These are phyloP conservation scores for Brachymystax lenok DNA, from an alignment of 2,797 vertebrate species.

Conservation along the genomic window DNA sequence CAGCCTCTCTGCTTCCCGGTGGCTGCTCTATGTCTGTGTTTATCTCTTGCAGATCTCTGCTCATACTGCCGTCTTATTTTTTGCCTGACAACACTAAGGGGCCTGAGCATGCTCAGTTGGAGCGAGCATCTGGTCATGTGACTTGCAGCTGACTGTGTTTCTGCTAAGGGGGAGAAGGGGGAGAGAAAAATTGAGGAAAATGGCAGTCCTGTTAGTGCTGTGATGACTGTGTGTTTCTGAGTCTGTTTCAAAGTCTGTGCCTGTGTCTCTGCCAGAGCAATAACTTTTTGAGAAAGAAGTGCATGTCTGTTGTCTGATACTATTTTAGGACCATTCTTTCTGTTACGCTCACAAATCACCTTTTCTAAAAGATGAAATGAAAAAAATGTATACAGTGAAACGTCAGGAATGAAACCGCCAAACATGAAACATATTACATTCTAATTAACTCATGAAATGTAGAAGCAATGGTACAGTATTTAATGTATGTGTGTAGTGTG, in stretches of 20 bases:
- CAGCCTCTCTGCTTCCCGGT: slow-evolving; percentile 44
- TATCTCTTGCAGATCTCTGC: slow-evolving; percentile 81
- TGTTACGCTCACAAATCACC: not conserved
- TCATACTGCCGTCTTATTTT: slow-evolving; percentile 76
- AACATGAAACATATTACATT: not conserved
- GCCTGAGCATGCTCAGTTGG: slow-evolving; percentile 80
- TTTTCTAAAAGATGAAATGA: not conserved
- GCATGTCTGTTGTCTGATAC: not conserved
- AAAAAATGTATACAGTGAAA: not conserved
- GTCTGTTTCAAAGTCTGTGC: slow-evolving; percentile 21
- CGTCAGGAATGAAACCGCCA: not conserved
- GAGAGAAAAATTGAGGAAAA: slow-evolving; percentile 47
- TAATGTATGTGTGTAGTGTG: not conserved
- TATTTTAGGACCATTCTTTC: not conserved
- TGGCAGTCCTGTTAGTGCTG: slow-evolving; percentile 16
- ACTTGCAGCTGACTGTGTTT: slow-evolving; percentile 80
- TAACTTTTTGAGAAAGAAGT: slow-evolving; percentile 17
- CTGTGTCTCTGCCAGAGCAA: slow-evolving; percentile 23
- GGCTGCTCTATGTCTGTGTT: slow-evolving; percentile 56
- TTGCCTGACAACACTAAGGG: slow-evolving; percentile 83
- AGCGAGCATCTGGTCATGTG: slow-evolving; percentile 74
- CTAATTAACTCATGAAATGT: not conserved
- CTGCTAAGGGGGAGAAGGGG: slow-evolving; percentile 53
- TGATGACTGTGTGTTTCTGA: slow-evolving; percentile 12
- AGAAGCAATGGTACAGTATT: not conserved